Percentiles rank a stretch among this genome's conserved stretches.
Conservation (phyloP, 2,888 invertebrate genomes). For the Sinodicranocentrus sp. region DNA sequence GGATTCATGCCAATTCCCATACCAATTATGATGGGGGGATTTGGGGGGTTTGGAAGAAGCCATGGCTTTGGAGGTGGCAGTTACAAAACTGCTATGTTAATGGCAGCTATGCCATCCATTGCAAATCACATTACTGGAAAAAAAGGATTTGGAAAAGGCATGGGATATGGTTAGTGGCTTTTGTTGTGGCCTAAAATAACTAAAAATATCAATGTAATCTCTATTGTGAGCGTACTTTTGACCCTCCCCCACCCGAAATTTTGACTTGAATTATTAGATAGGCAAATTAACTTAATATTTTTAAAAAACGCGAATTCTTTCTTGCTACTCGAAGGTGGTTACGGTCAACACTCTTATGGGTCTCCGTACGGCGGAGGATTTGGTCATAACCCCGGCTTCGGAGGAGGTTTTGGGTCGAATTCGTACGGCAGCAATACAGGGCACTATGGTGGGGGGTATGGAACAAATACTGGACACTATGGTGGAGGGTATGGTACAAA, state of each 20-base stretch:
- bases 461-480: conserved; percentile 18
- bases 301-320: too few species aligned
- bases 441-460: conserved; percentile 16
- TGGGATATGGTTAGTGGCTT: conserved; percentile 14
- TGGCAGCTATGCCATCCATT: conserved; percentile 73
- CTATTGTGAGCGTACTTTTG: too few species aligned
- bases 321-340: conserved; percentile 26
- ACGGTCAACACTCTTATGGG: conserved; percentile 9
- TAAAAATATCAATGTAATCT: too few species aligned
- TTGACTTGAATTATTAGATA: background rate
- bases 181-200: background rate
- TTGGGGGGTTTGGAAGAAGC: conserved; percentile 45
- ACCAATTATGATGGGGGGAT: conserved; percentile 52
- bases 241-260: background rate
- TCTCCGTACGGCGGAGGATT: background rate
- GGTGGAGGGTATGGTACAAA: conserved; percentile 31
- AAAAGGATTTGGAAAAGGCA: conserved; percentile 58
- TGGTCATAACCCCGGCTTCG: conserved; percentile 9
- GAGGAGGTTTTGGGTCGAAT: conserved; percentile 40
- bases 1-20: conserved; percentile 48
- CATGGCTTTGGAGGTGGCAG: conserved; percentile 64
- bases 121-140: conserved; percentile 61
- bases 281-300: too few species aligned
- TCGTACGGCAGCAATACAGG: background rate
- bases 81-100: conserved; percentile 73